phyloP scores from a whole-genome alignment of 2,888 invertebrate genomes.

The Germaria angustata region DNA sequence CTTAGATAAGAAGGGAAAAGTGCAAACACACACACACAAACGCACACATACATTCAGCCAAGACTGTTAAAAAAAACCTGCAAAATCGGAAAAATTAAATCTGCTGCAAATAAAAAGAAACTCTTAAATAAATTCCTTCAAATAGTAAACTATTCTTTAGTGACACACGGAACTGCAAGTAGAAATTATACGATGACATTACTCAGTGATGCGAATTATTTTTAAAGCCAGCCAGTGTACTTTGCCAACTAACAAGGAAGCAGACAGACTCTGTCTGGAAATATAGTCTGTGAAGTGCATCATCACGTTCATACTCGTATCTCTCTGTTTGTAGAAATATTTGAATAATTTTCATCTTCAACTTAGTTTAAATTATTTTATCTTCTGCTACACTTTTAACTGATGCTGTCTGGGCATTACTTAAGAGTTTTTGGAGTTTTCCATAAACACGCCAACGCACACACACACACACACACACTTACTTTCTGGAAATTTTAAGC shows the following conservation, averaged over 20 bases:
- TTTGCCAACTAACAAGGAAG: constrained; percentile 3
- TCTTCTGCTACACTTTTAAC: constrained; percentile 27
- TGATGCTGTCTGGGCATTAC: constrained; percentile 37
- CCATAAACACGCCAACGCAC: background rate
- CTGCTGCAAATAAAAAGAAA: constrained; percentile 30
- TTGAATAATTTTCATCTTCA: constrained; percentile 55
- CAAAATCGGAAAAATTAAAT: constrained; percentile 31
- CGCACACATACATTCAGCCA: background rate
- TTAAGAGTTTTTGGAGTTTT: constrained; percentile 41
- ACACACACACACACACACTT: background rate
- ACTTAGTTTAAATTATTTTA: constrained; percentile 32
- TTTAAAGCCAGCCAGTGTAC: constrained; percentile 14
- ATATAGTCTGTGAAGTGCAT: constrained; percentile 12
- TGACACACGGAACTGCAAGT: background rate
- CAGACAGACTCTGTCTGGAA: background rate
- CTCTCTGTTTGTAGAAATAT: constrained; percentile 43
- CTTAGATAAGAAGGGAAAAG: constrained; percentile 15
- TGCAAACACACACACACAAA: background rate
- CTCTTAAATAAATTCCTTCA: constrained; percentile 52
- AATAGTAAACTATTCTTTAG: constrained; percentile 20
- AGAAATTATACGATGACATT: background rate
- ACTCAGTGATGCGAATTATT: constrained; percentile 38
- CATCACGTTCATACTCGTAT: constrained; percentile 7
- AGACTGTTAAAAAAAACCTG: background rate
- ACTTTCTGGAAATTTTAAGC: background rate